Base-by-base conservation (phyloP, 2,888 invertebrate species). In the Dioctria linearis region DNA sequence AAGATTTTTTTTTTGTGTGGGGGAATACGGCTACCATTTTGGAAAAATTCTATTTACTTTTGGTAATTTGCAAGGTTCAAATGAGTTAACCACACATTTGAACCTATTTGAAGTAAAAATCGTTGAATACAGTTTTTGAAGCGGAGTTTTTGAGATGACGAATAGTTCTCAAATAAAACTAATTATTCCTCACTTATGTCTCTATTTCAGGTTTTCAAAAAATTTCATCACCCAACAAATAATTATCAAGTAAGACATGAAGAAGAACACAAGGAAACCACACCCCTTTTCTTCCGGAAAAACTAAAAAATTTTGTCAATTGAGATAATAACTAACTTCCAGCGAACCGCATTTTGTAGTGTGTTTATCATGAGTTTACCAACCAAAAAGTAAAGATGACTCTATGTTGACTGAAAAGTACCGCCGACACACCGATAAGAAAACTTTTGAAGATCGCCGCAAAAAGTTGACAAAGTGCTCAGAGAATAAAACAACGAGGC, bases 261-360 rank as follows among this genome's bases (percentile, higher is more conserved):
- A n/a, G n/a, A n/a, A 40, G 9, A 65, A 65, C 65, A 65, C 40
- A 65, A 40, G 65, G 11, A 65, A 65, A 42, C 40, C 65, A 40
- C 65, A 65, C 65, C 65, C 65, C 40, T 65, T 8, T 65, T 65
- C 65, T 65, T 40, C 65, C 65, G 65, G 65, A 65, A 65, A 49
- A 65, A 65, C 42, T 65, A 42, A 42, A 65, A 9, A 2, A 40
- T 65, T 42, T 65, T 65, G 65, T 42, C 42, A 65, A 42, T 65
- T 42, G 42, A 13, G 65, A 65, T 65, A 13, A 65, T 65, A 39
- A 8, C 61, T 63, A 25, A 25, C 25, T 25, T 25, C 25, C 25
- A 25, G 25, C 25, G 2, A 25, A 25, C 25, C 25, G 25, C 25
- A 13, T 42, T 4, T 42, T n/a, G 65, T 40, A 11, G 11, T 49